A percentile compares a stretch with the other conserved stretches of the same genome.
phyloP scores from a whole-genome alignment of 2,113 vertebrate genomes.

The Lasiurus borealis region DNA sequence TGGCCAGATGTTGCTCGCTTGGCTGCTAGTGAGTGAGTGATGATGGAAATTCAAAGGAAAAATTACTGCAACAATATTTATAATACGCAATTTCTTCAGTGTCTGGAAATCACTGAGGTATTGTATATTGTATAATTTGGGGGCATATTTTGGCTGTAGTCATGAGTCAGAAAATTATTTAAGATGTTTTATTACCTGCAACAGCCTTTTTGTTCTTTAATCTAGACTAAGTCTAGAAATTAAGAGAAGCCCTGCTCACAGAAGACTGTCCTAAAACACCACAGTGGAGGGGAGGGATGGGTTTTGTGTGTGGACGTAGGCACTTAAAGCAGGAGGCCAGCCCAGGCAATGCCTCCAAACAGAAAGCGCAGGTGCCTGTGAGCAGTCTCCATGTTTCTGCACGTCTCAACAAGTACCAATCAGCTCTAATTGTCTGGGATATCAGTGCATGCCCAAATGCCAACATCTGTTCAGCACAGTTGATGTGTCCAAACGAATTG shows the following conservation, averaged over 20 bases:
- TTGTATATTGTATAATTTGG: slow-evolving; percentile 78
- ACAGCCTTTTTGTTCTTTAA: slow-evolving; percentile 79
- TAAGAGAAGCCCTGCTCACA: slow-evolving; percentile 72
- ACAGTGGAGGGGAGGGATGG: neutral
- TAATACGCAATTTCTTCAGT: slow-evolving; percentile 74
- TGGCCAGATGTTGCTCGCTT: slow-evolving; percentile 51
- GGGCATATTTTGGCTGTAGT: slow-evolving; percentile 82
- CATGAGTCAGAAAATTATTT: slow-evolving; percentile 84
- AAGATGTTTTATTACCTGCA: slow-evolving; percentile 82
- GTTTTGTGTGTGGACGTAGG: neutral
- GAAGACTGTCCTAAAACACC: slow-evolving; percentile 73
- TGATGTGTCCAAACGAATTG: slow-evolving; percentile 83
- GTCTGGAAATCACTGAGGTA: slow-evolving; percentile 81
- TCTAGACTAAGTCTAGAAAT: slow-evolving; percentile 80
- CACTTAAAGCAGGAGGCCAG: slow-evolving; percentile 70
- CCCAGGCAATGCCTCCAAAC: neutral
- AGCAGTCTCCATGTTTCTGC: slow-evolving; percentile 71
- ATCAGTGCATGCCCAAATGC: slow-evolving; percentile 80
- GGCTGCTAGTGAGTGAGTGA: slow-evolving; percentile 67
- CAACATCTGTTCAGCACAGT: slow-evolving; percentile 78
- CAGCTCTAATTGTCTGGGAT: slow-evolving; percentile 82
- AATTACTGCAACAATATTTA: slow-evolving; percentile 69
- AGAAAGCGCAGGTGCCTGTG: slow-evolving; percentile 46
- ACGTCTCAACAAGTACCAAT: slow-evolving; percentile 80
- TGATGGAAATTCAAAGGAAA: slow-evolving; percentile 76